Evolutionary conservation across 2,888 invertebrate genomes (phyloP), one percentile per base, ranked within the genome.

Genomic region (Lasioglossum vierecki): DNA sequence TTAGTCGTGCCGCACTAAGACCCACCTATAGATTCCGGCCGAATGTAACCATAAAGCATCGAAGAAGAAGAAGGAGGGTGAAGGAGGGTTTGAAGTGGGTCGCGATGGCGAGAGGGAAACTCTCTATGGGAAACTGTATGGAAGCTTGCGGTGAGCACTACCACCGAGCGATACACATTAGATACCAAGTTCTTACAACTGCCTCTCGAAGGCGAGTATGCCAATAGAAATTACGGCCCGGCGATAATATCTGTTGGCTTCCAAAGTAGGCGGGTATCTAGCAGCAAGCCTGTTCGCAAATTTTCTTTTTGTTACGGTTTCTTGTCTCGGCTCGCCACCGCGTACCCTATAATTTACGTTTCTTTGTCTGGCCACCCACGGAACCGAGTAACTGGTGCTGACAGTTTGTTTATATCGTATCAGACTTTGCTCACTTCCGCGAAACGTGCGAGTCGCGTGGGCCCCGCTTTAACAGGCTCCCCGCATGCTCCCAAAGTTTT

Each of bases 101-200:
- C 82, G 80, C 68, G 78, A 73, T 84, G 74, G 74, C 76, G 74
- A 87, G 79, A 70, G 80, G 83, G 86, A 81, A 88, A 86, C 87
- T 89, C 57, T 57, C n/a, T 57, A 57, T 57, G 57, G 57, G 57
- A 57, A 82, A 82, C 88, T 87, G 90, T 90, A 88, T 88, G 85
- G 88, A 83, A 91, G 85, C 87, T 91, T 89, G 88, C 84, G 90
- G 91, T 89, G 79, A 89, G 87, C 89, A 91, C 88, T 88, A 91
- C 91, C 90, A 91, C 87, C 88, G 88, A 11, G 91, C 91, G 89
- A 92, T 93, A 93, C 92, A 93, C 91, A 92, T 92, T 90, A 90
- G 92, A 92, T 92, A 92, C 89, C 89, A 92, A 92, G 88, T 92
- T 92, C 92, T 91, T 91, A 91, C 63, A 30, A 63, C 30, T 30